Evolutionary conservation across 1,140 invertebrate species (phyloP).

Genomic region (Amphibalanus amphitrite): DNA sequence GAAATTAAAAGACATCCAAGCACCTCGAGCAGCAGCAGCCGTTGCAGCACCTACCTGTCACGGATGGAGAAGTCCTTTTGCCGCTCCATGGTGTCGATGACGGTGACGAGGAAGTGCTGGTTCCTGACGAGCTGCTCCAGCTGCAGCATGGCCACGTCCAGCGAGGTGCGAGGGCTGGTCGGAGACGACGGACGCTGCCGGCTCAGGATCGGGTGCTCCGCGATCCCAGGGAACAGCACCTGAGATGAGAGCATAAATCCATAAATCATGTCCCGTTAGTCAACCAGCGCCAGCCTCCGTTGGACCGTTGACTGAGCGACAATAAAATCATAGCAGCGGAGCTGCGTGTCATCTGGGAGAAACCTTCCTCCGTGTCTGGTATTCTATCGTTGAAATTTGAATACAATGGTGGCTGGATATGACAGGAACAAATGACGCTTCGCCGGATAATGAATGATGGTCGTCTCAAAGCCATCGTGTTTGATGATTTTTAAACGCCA

Average conservation of each 20-base stretch:
- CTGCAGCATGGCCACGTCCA: slow-evolving; percentile 81
- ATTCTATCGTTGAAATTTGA: too few species aligned
- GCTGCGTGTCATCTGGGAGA: too few species aligned
- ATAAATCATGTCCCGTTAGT: too few species aligned
- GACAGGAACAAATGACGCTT: not conserved
- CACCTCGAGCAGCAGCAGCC: too few species aligned
- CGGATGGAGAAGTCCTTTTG: slow-evolving; percentile 81
- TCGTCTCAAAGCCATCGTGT: not conserved
- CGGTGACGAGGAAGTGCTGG: slow-evolving; percentile 77
- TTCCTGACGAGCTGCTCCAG: slow-evolving; percentile 86
- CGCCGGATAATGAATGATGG: not conserved
- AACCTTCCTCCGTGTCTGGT: too few species aligned
- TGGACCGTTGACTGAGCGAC: too few species aligned
- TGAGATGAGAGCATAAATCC: slow-evolving; percentile 29
- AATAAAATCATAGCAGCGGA: too few species aligned
- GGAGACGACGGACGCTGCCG: slow-evolving; percentile 25
- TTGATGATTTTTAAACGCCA: not conserved
- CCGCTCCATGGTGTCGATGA: slow-evolving; percentile 80
- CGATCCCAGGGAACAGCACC: slow-evolving; percentile 89
- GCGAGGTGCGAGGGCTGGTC: slow-evolving; percentile 45
- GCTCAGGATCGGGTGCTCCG: slow-evolving; percentile 76
- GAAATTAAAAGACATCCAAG: not conserved
- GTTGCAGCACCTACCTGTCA: slow-evolving; percentile 39
- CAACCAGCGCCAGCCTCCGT: too few species aligned
- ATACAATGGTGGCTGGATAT: not conserved